A percentile compares a stretch with the other conserved stretches of the same genome.
These are phyloP conservation scores for Leptura quadrifasciata DNA, from an alignment of 2,888 invertebrate genomes.

Conservation along the genomic window DNA sequence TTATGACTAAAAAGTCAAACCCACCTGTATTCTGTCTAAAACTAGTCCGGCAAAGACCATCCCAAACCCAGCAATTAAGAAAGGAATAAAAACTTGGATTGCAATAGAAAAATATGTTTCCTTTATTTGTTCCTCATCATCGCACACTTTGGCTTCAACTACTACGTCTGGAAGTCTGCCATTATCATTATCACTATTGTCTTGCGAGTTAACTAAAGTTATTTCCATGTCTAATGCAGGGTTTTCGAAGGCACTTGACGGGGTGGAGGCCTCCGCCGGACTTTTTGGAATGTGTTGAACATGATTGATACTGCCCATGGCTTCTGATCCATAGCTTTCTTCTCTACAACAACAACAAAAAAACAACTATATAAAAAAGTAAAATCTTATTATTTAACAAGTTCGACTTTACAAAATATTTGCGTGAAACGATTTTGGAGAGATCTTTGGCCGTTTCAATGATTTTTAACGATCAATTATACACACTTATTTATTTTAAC, in stretches of 20 bases:
- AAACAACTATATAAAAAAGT: too few relatives aligned
- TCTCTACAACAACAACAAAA: conserved; percentile 68
- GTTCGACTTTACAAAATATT: too few relatives aligned
- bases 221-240: conserved; percentile 68
- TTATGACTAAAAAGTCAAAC: conserved; percentile 7
- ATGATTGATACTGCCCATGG: conserved; percentile 72
- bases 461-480: too few relatives aligned
- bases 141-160: conserved; percentile 74
- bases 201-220: conserved; percentile 65
- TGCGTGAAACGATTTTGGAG: too few relatives aligned
- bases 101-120: conserved; percentile 79
- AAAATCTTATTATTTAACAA: too few relatives aligned
- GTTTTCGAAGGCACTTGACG: conserved; percentile 70
- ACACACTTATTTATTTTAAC: too few relatives aligned
- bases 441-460: too few relatives aligned
- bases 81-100: conserved; percentile 83
- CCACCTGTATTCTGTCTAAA: conserved; percentile 83
- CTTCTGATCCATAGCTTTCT: conserved; percentile 72
- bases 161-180: conserved; percentile 76
- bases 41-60: conserved; percentile 88
- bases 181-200: conserved; percentile 72
- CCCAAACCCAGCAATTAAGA: conserved; percentile 85
- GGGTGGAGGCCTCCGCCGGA: conserved; percentile 65
- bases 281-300: conserved; percentile 67
- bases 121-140: conserved; percentile 71